A percentile compares a stretch with the other conserved stretches of the same genome.
Evolutionary conservation across 2,888 invertebrate species (phyloP).

Genomic region (Nymphalis polychloros): DNA sequence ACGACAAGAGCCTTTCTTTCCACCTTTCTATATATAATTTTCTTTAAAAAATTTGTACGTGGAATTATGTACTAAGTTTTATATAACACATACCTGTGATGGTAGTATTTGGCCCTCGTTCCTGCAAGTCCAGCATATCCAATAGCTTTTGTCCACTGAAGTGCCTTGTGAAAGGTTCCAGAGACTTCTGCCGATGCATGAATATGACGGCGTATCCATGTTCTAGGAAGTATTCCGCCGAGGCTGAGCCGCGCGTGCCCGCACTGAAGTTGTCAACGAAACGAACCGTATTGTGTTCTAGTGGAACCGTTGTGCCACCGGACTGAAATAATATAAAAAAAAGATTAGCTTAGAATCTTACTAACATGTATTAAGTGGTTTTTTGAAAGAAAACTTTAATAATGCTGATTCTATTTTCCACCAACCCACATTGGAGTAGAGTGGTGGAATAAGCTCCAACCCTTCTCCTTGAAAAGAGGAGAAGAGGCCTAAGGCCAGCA

Average conservation of each 20-base stretch:
- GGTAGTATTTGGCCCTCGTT: constrained; percentile 83
- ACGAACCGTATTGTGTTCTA: constrained; percentile 98
- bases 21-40: not conserved
- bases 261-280: constrained; percentile 99
- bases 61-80: too few species aligned
- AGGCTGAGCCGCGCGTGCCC: constrained; percentile 96
- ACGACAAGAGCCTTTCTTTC: too few species aligned
- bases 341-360: too few species aligned
- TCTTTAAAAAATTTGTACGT: not conserved
- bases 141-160: constrained; percentile 89
- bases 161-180: constrained; percentile 95
- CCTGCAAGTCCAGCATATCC: constrained; percentile 87
- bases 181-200: constrained; percentile 93
- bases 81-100: constrained; percentile 79
- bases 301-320: constrained; percentile 97
- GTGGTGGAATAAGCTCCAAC: too few species aligned
- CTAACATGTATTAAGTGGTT: too few species aligned
- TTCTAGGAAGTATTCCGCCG: constrained; percentile 96
- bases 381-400: too few species aligned
- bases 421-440: too few species aligned
- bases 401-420: too few species aligned
- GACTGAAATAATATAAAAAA: constrained; percentile 81
- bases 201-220: constrained; percentile 94
- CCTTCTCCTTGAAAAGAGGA: too few species aligned
- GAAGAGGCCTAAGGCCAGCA: too few species aligned